Evolutionary conservation across 2,113 vertebrate genomes (phyloP).

Genomic region (Myotis lucifugus): DNA sequence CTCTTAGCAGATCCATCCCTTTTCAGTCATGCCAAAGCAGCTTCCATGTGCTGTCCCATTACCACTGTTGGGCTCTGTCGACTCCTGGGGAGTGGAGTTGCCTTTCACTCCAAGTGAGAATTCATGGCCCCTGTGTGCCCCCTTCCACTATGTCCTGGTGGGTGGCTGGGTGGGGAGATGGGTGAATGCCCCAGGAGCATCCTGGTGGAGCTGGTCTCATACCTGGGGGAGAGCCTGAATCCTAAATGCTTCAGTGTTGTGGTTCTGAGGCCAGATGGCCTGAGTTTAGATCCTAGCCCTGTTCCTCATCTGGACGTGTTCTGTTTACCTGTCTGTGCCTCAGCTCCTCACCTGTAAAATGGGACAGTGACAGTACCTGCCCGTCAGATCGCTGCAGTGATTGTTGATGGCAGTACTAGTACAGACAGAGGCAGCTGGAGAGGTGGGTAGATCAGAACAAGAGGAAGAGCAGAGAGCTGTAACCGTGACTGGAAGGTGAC

Average conservation of each 20-base stretch:
- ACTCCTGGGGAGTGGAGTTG: fast-evolving
- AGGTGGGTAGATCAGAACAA: fast-evolving
- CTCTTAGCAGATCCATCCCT: not conserved
- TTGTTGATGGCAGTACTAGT: fast-evolving
- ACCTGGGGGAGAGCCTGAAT: fast-evolving
- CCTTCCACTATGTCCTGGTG: fast-evolving
- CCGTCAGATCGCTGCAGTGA: fast-evolving
- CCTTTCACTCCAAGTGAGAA: not conserved
- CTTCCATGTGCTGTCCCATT: fast-evolving
- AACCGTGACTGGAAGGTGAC: fast-evolving
- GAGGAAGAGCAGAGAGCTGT: not conserved
- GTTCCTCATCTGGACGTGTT: fast-evolving
- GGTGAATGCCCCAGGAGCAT: fast-evolving
- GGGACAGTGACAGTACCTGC: fast-evolving
- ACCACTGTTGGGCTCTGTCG: not conserved
- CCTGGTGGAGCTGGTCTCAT: fast-evolving
- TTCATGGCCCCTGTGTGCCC: fast-evolving
- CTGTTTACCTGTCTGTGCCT: not conserved
- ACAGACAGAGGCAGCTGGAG: not conserved
- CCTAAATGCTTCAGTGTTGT: fast-evolving
- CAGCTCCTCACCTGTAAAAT: too few species aligned
- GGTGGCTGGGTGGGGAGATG: fast-evolving
- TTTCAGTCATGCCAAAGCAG: too few species aligned
- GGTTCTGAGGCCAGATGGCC: fast-evolving
- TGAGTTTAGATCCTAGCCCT: fast-evolving